Evolutionary conservation across 2,888 invertebrate genomes (phyloP).

Genomic region (Eupithecia inturbata): DNA sequence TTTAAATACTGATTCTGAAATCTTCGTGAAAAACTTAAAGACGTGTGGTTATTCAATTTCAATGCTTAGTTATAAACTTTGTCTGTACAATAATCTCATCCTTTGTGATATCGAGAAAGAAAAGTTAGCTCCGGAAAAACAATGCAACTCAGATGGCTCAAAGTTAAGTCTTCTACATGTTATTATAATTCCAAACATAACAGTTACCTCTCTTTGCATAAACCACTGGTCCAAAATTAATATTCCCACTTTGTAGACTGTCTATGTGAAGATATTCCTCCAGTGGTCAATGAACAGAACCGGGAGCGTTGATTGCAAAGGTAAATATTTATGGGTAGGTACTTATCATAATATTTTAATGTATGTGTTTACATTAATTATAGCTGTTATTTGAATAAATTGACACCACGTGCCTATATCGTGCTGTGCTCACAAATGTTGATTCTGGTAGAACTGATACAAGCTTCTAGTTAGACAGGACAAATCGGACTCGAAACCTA

Average conservation of each 20-base stretch:
- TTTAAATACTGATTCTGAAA: not conserved
- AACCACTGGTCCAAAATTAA: not conserved
- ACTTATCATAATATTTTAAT: not conserved
- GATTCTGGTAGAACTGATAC: not conserved
- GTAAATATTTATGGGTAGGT: slow-evolving; percentile 1
- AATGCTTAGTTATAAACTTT: not conserved
- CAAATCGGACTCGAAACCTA: not conserved
- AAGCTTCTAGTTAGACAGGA: not conserved
- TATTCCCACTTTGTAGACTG: not conserved
- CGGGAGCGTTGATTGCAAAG: not conserved
- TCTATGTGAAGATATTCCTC: not conserved
- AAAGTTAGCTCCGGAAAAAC: not conserved
- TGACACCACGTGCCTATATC: not conserved
- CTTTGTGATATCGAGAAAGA: not conserved
- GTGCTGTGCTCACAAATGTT: slow-evolving; percentile 2
- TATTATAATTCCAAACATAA: not conserved
- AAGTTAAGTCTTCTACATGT: not conserved
- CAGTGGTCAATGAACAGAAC: slow-evolving; percentile 1
- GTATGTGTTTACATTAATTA: not conserved
- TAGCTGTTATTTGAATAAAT: slow-evolving; percentile 3
- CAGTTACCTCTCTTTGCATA: not conserved
- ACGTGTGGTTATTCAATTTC: not conserved
- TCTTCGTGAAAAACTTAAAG: not conserved
- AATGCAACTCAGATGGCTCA: not conserved
- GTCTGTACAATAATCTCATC: not conserved